These are phyloP conservation scores for Agrypnia vestita DNA, from an alignment of 1,140 invertebrate species.

Conservation along the genomic window DNA sequence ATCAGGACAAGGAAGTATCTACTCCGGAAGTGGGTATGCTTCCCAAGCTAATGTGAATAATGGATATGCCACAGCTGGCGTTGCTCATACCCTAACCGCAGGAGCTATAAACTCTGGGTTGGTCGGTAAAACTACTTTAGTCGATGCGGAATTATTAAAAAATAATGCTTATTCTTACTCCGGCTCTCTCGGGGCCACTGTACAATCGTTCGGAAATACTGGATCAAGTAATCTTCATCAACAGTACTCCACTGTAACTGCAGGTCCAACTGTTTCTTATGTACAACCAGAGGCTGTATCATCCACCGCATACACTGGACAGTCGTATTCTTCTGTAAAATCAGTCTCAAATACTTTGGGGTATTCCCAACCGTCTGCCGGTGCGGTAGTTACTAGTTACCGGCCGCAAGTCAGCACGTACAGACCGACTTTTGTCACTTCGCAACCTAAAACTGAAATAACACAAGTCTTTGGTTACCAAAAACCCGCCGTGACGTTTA, in stretches of 20 bases:
- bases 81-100: constrained; percentile 68
- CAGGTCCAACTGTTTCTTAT: constrained; percentile 28
- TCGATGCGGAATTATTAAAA: constrained; percentile 65
- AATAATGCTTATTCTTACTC: constrained; percentile 56
- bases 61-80: constrained; percentile 61
- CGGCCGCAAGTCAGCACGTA: constrained; percentile 41
- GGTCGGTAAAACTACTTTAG: constrained; percentile 70
- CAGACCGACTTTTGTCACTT: constrained; percentile 63
- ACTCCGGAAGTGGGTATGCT: not conserved
- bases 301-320: constrained; percentile 5
- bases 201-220: constrained; percentile 45
- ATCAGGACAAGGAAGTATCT: not conserved
- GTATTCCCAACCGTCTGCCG: constrained; percentile 34
- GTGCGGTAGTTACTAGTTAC: constrained; percentile 35
- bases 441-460: constrained; percentile 66
- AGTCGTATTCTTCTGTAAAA: constrained; percentile 29
- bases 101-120: constrained; percentile 70
- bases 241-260: constrained; percentile 37
- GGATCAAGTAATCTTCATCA: constrained; percentile 45
- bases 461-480: constrained; percentile 69
- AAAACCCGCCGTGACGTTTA: constrained; percentile 67
- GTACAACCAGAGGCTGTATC: constrained; percentile 30
- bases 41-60: constrained; percentile 31
- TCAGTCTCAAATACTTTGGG: not conserved
- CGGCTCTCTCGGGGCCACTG: constrained; percentile 13